These are phyloP conservation scores for Tachyglossus aculeatus DNA, from an alignment of 2,797 vertebrate genomes.

Conservation along the genomic window DNA sequence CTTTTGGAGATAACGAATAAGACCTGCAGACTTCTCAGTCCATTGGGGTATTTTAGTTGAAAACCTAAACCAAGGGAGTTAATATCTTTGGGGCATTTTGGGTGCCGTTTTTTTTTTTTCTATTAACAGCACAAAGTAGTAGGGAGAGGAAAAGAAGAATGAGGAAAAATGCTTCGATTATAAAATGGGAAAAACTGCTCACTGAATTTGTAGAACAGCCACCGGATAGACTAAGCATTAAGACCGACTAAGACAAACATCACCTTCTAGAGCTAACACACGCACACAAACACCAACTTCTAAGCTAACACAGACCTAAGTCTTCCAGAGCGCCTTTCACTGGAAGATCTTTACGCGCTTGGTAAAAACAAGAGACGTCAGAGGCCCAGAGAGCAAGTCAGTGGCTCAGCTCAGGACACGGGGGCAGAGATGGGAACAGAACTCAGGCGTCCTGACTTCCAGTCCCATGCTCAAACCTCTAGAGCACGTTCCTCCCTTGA, in stretches of 20 bases:
- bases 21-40: not conserved
- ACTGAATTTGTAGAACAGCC: no score
- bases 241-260: not conserved
- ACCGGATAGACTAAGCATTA: not conserved
- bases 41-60: not conserved
- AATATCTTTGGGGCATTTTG: not conserved
- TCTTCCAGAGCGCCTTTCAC: constrained; percentile 20
- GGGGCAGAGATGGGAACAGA: not conserved
- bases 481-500: not conserved
- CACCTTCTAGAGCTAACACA: constrained; percentile 17
- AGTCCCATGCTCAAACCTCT: not conserved
- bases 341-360: no score
- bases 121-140: not conserved
- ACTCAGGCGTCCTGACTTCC: not conserved
- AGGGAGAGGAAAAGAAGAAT: not conserved
- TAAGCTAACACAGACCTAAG: no score
- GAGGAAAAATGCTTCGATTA: not conserved
- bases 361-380: constrained; percentile 40
- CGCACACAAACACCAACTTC: no score
- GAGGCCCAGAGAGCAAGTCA: constrained; percentile 13
- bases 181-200: not conserved
- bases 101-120: not conserved
- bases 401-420: not conserved
- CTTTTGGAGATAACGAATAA: not conserved
- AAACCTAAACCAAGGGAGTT: not conserved